Conservation (phyloP, 2,797 vertebrate species). For the Gambelia wislizenii region DNA sequence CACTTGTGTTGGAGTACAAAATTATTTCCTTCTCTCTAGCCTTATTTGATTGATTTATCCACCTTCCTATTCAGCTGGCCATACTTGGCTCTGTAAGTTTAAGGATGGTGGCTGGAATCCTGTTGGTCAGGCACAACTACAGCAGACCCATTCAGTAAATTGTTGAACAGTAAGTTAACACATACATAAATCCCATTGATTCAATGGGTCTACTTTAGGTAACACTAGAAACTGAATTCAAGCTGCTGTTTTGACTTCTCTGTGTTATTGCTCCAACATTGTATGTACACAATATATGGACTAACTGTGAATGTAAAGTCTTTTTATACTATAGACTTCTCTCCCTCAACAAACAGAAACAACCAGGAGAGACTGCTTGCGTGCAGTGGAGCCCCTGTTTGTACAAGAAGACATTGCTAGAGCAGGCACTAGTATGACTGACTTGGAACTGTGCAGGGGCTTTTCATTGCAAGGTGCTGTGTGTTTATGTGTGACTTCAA, state of each 20-base stretch:
- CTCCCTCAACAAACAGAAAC: neutral
- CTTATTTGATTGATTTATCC: too few species aligned
- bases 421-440: neutral
- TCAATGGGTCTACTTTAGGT: too few species aligned
- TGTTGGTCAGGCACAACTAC: neutral
- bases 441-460: neutral
- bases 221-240: too few species aligned
- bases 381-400: neutral
- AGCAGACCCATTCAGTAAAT: too few species aligned
- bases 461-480: conserved; percentile 8
- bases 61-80: neutral
- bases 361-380: neutral
- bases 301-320: neutral
- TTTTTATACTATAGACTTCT: neutral
- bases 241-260: neutral
- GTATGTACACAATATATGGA: too few species aligned
- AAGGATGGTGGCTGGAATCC: too few species aligned
- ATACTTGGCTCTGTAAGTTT: neutral
- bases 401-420: neutral
- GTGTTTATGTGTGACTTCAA: too few species aligned
- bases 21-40: too few species aligned
- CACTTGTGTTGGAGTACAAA: neutral
- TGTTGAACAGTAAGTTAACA: too few species aligned
- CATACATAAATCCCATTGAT: too few species aligned
- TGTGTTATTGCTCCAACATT: neutral